A percentile compares a stretch with the other conserved stretches of the same genome.
Evolutionary conservation across 2,113 vertebrate genomes (phyloP).

Genomic region (Natator depressus): DNA sequence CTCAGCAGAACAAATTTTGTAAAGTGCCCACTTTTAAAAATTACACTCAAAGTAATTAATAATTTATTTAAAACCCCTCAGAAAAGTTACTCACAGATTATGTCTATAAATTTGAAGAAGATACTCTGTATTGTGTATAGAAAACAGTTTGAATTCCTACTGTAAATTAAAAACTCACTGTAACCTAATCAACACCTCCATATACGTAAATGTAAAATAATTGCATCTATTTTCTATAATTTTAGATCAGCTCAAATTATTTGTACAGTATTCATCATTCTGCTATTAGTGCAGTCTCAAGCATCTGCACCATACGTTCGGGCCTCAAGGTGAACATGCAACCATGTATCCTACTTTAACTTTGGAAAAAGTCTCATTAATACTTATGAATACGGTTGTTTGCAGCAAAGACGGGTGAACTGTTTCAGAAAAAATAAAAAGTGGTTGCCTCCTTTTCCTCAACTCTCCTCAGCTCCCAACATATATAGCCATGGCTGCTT

Average conservation of each 20-base stretch:
- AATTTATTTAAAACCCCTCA: accelerated
- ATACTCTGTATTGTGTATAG: too few relatives aligned
- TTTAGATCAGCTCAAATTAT: neutral
- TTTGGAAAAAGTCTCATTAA: neutral
- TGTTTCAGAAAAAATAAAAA: neutral
- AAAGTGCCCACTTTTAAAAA: neutral
- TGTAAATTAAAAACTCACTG: neutral
- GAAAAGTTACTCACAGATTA: neutral
- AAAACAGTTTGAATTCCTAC: neutral
- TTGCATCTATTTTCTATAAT: neutral
- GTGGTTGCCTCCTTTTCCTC: neutral
- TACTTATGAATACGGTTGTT: neutral
- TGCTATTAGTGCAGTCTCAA: neutral
- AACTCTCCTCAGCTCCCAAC: neutral
- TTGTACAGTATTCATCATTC: neutral
- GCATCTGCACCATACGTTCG: neutral
- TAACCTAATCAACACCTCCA: neutral
- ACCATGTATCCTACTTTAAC: neutral
- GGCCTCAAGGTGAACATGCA: accelerated
- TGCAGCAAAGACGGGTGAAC: neutral
- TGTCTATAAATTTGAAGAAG: neutral
- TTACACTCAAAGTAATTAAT: neutral
- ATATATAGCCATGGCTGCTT: neutral
- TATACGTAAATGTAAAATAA: neutral
- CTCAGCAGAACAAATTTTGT: neutral